Evolutionary conservation across 1,140 invertebrate genomes (phyloP).

Genomic region (Solenopsis fugax): DNA sequence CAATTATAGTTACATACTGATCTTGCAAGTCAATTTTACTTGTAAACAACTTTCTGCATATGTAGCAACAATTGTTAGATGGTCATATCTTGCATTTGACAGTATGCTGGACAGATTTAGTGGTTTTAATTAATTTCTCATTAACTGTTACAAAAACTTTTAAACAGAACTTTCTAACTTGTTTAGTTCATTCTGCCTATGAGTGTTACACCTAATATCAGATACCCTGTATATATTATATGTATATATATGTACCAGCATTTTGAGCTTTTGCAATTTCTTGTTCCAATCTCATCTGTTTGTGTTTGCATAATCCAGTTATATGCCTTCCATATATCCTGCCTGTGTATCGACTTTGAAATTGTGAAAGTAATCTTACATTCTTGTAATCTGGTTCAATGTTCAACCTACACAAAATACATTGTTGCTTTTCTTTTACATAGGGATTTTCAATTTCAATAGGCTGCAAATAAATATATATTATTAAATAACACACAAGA

Average conservation of each 20-base stretch:
- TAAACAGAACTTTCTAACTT: too few relatives aligned
- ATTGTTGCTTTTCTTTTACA: slow-evolving; percentile 90
- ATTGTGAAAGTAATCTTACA: slow-evolving; percentile 95
- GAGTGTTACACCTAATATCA: too few relatives aligned
- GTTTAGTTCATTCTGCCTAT: too few relatives aligned
- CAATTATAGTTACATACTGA: too few relatives aligned
- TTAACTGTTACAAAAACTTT: too few relatives aligned
- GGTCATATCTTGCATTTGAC: too few relatives aligned
- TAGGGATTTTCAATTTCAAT: slow-evolving; percentile 93
- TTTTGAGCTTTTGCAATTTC: slow-evolving; percentile 92
- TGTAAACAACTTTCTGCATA: too few relatives aligned
- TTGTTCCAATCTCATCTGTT: slow-evolving; percentile 90
- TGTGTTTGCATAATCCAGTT: slow-evolving; percentile 93
- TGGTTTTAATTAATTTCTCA: too few relatives aligned
- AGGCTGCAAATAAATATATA: slow-evolving; percentile 82
- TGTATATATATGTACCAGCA: slow-evolving; percentile 85
- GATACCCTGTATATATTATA: too few relatives aligned
- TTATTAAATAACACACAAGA: background rate
- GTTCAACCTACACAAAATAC: slow-evolving; percentile 95
- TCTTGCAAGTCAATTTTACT: too few relatives aligned
- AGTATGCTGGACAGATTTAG: too few relatives aligned
- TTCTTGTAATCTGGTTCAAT: slow-evolving; percentile 97
- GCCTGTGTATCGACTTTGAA: slow-evolving; percentile 97
- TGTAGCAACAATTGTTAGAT: too few relatives aligned
- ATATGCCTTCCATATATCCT: slow-evolving; percentile 96